phyloP scores from a whole-genome alignment of 2,797 vertebrate genomes.

The Naso thynnoides region DNA sequence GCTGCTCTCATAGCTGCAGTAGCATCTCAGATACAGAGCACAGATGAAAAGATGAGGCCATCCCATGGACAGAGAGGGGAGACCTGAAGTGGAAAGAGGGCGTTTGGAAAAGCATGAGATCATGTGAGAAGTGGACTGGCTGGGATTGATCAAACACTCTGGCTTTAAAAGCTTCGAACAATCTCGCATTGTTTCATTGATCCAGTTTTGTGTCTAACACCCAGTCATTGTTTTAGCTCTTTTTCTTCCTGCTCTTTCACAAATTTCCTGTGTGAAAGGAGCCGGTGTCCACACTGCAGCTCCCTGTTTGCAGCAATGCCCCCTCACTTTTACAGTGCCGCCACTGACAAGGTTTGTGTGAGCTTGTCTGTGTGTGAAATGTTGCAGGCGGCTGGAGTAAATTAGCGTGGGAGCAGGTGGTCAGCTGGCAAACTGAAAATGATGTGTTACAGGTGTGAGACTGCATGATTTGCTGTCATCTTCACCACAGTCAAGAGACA shows the following conservation, averaged over 20 bases:
- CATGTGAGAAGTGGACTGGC: constrained; percentile 1
- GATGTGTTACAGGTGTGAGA: constrained; percentile 63
- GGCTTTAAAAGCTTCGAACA: neutral
- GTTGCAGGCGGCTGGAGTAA: constrained; percentile 13
- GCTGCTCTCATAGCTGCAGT: constrained; percentile 3
- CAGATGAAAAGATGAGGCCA: constrained; percentile 42
- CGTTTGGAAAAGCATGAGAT: constrained; percentile 6
- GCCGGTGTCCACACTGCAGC: too few relatives aligned
- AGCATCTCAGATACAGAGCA: neutral
- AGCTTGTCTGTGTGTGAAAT: constrained; percentile 27
- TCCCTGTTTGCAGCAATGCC: too few relatives aligned
- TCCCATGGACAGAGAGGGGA: neutral
- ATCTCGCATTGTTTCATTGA: neutral
- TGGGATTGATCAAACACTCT: constrained; percentile 4
- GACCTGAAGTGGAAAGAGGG: neutral
- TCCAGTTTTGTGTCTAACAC: neutral
- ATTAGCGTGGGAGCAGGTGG: constrained; percentile 76
- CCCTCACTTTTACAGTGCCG: constrained; percentile 27
- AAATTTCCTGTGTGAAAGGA: constrained; percentile 9
- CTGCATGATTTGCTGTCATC: constrained; percentile 59
- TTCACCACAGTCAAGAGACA: constrained; percentile 29
- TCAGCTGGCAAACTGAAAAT: constrained; percentile 69
- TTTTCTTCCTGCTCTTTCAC: neutral
- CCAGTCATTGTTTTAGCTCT: neutral
- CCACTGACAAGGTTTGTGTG: constrained; percentile 11